Percentiles rank a stretch among this genome's conserved stretches.
Conservation (phyloP, 1,140 invertebrate genomes). For the Cepaea nemoralis region DNA sequence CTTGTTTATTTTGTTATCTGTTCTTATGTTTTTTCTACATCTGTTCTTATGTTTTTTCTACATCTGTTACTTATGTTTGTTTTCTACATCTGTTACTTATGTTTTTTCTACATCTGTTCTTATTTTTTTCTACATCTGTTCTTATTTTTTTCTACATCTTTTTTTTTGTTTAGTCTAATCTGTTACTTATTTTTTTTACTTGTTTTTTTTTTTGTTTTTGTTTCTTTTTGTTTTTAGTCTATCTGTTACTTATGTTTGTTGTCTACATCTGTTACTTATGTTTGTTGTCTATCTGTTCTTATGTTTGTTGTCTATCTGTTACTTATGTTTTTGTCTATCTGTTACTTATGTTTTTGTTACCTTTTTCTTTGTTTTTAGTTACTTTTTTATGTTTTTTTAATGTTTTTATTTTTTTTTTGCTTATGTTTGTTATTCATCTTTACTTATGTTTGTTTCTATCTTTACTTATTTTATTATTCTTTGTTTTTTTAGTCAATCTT, state of each 20-base stretch:
- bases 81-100: too few species aligned
- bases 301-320: neutral
- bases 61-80: too few species aligned
- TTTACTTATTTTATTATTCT: neutral
- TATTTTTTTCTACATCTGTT: too few species aligned
- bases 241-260: too few species aligned
- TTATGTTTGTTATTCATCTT: neutral
- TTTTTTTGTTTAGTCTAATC: neutral
- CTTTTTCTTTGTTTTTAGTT: neutral
- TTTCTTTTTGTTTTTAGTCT: too few species aligned
- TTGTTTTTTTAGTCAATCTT: too few species aligned
- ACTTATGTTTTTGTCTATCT: neutral
- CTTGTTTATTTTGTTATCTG: neutral
- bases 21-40: neutral
- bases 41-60: neutral
- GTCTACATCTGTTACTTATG: too few species aligned
- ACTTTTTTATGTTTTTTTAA: neutral
- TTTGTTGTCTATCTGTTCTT: neutral
- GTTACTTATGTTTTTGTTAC: neutral
- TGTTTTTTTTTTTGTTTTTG: too few species aligned
- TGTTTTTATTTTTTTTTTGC: neutral
- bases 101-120: too few species aligned
- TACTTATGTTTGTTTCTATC: neutral
- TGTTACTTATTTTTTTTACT: neutral
- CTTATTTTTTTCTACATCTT: too few species aligned